Base-by-base conservation (phyloP, 2,113 vertebrate genomes). In the Recurvirostra avosetta region DNA sequence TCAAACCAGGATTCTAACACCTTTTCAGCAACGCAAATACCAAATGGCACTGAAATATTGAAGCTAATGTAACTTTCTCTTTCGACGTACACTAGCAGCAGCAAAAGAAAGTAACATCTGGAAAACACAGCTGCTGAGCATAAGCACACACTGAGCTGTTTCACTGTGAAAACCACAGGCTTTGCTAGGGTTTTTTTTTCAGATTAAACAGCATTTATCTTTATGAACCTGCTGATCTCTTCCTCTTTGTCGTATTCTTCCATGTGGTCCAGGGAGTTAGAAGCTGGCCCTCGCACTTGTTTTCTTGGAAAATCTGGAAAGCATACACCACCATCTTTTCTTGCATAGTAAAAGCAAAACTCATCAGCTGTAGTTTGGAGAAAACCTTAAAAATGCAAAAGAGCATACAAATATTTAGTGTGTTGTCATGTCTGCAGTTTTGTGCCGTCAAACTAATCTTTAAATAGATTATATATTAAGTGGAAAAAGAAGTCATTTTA, bases 251-350 rank as follows among this genome's bases (percentile, higher is more conserved):
- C 99, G 65, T 99, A 99, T 76, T 99, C 99, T 98, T 99, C 98
- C 98, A 98, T 98, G 97, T 98, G 98, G 94, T 99, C 99, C 98
- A 99, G 98, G 97, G 99, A 99, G 98, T 99, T 99, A 97, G 99
- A 99, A 85, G 99, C 99, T 96, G 99, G 99, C 77, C 98, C 98
- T 97, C 99, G 98, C 82, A 98, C 97, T 98, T 99, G 99, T 98
- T 99, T 99, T 97, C 99, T 99, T 94, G 99, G 99, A 97, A 99
- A 99, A 98, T 99, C 99, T 95, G 99, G 99, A 98, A 99, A 99
- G 98, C 99, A 99, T 72, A 99, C 96, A 50, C 99, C 98, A 89
- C 98, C 98, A 72, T 99, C 99, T 98, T 98, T 99, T 97, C 98
- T 99, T 92, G 99, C 98, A 92, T 99, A 99, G 97, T 99, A 99